Base-by-base conservation (phyloP, 1,140 invertebrate species). In the Cyclina sinensis region DNA sequence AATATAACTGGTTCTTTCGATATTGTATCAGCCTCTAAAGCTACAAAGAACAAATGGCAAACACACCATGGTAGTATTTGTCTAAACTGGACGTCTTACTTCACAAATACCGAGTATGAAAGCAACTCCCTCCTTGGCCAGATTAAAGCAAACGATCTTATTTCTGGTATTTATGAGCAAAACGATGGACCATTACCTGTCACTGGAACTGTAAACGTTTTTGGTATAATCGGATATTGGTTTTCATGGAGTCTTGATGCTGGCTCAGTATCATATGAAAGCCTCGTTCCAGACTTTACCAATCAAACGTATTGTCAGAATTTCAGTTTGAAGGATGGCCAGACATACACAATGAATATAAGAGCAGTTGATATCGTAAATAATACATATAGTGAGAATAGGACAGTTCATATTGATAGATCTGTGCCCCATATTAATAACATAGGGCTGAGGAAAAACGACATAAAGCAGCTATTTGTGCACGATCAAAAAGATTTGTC, bases 401-500 rank as follows among this genome's bases (percentile, higher is more conserved):
- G 90, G 21, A 80, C 59, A 11, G 54, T 89, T 32, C 70, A 89
- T 74, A 90, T 93, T 48, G 92, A 93, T 65, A 32, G 78, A 35
- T 85, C 70, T 24, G 54, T 9, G 3, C 91, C 92, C 0, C 54
- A 83, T 24, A 90, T 93, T 7, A 48, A 62, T 37, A 76, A 90
- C 18, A 35, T 86, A 0, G 84, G 91, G 43, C 57, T 93, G 18
- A 43, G 43, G 16, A 90, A 88, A 57, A 78, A 88, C 30, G 87
- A 74, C 32, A 43, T 80, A 39, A 46, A 87, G 39, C n/a, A 82
- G 0, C 79, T 91, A 27, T 90, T 79, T 74, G 90, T 92, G 27
- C 92, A 93, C 51, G 74, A 85, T 68, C 68, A 39, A 16, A 88
- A 85, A 9, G 92, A 93, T 83, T 87, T 93, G 0, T 91, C 92